Evolutionary conservation across 2,113 vertebrate genomes (phyloP), one percentile per base, ranked within the genome.

Genomic region (Nesogale talazaci): DNA sequence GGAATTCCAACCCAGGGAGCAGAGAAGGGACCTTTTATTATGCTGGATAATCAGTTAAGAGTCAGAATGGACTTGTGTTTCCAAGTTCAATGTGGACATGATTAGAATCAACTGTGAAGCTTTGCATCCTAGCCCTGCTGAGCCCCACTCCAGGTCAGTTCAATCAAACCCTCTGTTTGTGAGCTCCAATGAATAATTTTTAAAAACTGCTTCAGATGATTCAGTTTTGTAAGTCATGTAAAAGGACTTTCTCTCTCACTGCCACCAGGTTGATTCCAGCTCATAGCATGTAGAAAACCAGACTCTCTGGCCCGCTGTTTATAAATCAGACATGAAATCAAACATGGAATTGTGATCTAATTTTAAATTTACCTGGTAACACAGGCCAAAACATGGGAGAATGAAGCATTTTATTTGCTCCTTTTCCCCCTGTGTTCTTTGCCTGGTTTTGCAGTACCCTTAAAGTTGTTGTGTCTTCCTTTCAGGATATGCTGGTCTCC

Each of bases 401-500:
- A 79, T 27, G n/a, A 52, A 52, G 6, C 46, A 34, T 86, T 87
- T 86, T 83, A 27, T 34, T 91, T 85, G 84, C 42, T 86, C 83
- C 46, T 57, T 88, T 34, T 52, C 9, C 46, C 56, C 29, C 2
- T 6, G 69, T 42, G 42, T 82, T 87, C 38, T 94, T 82, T 67
- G 69, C 40, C 57, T n/a, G 59, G 72, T 67, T 42, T 52, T 4
- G 25, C 1, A 38, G n/a, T 67, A 16, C 31, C 63, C 36, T 69
- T 81, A 70, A 74, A 89, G 16, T 69, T 90, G 23, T 29, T 36
- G 63, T 76, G 83, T 90, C 92, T 72, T 76, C 29, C 40, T 63
- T 25, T 86, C 31, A 87, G 56, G 88, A 89, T 95, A 86, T 17
- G 63, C 20, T 74, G 46, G 42, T 92, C 40, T 86, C 82, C n/a